Conservation (phyloP, 1,140 invertebrate species). For the Zaprionus taronus region DNA sequence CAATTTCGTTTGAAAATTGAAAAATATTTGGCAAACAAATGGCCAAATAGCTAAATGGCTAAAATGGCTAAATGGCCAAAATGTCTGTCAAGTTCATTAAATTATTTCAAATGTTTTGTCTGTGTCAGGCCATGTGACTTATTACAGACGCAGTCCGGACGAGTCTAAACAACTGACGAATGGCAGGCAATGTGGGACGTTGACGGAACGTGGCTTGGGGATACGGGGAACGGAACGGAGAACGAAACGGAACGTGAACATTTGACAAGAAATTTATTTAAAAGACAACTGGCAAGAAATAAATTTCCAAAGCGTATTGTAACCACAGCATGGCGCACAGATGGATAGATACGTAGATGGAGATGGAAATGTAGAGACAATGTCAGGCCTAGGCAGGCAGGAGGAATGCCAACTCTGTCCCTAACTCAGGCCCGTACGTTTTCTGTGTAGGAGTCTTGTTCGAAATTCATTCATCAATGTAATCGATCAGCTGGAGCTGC, state of each 20-base stretch:
- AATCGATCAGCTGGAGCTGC: constrained; percentile 70
- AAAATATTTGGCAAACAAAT: constrained; percentile 27
- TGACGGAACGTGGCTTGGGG: neutral
- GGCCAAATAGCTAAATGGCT: constrained; percentile 29
- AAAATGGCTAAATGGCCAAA: constrained; percentile 36
- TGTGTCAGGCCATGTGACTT: constrained; percentile 65
- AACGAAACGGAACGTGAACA: constrained; percentile 35
- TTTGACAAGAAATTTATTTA: constrained; percentile 82
- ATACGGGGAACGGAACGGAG: neutral
- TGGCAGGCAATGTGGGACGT: constrained; percentile 49
- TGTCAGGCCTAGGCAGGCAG: constrained; percentile 15
- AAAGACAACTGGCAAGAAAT: constrained; percentile 80
- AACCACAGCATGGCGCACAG: constrained; percentile 32
- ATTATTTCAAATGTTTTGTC: constrained; percentile 71
- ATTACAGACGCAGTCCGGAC: constrained; percentile 57
- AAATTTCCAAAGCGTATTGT: constrained; percentile 63
- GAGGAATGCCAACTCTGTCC: constrained; percentile 46
- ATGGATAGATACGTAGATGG: constrained; percentile 16
- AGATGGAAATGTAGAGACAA: constrained; percentile 11
- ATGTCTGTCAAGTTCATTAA: constrained; percentile 75
- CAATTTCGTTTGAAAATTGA: constrained; percentile 21
- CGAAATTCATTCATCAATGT: constrained; percentile 81
- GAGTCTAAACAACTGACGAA: constrained; percentile 61
- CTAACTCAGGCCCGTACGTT: neutral
- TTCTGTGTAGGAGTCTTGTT: constrained; percentile 63